These are phyloP conservation scores for Harpalus rufipes DNA, from an alignment of 2,888 invertebrate species.

Conservation along the genomic window DNA sequence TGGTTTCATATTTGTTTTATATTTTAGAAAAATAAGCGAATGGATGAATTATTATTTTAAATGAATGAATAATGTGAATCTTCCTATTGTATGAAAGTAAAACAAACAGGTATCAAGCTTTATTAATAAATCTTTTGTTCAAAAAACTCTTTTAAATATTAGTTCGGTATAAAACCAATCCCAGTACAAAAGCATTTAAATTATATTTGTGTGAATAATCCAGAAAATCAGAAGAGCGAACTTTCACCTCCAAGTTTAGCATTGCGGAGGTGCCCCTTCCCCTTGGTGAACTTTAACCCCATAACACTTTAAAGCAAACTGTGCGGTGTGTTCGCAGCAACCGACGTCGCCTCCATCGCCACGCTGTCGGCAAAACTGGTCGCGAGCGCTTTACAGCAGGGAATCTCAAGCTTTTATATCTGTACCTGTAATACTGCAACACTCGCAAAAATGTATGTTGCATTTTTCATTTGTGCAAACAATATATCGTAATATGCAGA, in stretches of 20 bases:
- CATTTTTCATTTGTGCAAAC: too few species aligned
- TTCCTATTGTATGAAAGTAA: too few species aligned
- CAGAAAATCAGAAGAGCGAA: background rate
- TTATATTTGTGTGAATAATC: background rate
- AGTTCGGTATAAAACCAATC: too few species aligned
- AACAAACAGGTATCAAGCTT: too few species aligned
- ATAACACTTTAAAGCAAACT: slow-evolving; percentile 56
- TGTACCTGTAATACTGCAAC: background rate
- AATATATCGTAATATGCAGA: too few species aligned
- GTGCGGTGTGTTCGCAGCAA: slow-evolving; percentile 33
- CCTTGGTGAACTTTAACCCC: slow-evolving; percentile 39
- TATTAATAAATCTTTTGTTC: too few species aligned
- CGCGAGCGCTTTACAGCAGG: background rate
- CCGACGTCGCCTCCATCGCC: slow-evolving; percentile 8
- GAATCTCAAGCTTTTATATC: background rate
- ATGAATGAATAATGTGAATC: too few species aligned
- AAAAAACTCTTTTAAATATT: too few species aligned
- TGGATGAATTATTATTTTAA: too few species aligned
- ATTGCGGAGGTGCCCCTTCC: slow-evolving; percentile 12
- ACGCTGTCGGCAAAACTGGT: background rate
- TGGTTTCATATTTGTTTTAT: too few species aligned
- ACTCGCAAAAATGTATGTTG: too few species aligned
- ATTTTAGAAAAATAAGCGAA: too few species aligned
- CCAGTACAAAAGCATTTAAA: slow-evolving; percentile 2
- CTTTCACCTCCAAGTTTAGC: slow-evolving; percentile 16